These are phyloP conservation scores for Rapana venosa DNA, from an alignment of 2,888 invertebrate species.

Conservation along the genomic window DNA sequence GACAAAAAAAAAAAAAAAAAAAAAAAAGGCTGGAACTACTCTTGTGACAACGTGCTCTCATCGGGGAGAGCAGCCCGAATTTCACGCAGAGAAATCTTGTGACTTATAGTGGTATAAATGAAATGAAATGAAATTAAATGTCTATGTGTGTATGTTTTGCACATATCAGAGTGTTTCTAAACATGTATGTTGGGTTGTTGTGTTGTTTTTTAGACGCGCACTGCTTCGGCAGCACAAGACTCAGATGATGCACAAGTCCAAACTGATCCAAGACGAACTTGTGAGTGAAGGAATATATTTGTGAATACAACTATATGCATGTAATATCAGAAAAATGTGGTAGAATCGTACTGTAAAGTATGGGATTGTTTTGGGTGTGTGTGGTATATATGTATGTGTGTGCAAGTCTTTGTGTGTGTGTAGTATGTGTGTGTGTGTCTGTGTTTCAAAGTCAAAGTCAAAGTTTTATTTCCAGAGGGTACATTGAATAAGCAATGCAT, in stretches of 20 bases:
- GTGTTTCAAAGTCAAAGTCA: background rate
- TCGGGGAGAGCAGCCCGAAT: no score
- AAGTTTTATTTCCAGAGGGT: background rate
- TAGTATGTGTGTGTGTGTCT: background rate
- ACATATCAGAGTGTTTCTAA: no score
- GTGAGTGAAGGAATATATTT: constrained; percentile 55
- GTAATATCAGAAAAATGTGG: no score
- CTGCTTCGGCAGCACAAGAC: constrained; percentile 77
- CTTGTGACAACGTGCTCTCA: no score
- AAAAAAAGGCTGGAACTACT: no score
- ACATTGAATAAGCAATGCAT: background rate
- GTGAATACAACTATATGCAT: no score
- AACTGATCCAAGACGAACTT: constrained; percentile 76
- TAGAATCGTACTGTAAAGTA: no score
- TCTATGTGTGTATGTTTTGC: no score
- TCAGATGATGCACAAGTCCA: constrained; percentile 75
- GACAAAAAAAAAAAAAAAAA: no score
- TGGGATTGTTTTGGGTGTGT: background rate
- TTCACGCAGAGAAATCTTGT: no score
- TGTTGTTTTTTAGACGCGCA: constrained; percentile 67
- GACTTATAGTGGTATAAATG: no score
- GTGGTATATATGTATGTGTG: background rate
- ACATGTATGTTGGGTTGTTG: background rate
- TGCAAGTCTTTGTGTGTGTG: background rate
- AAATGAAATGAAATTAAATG: no score